phyloP scores from a whole-genome alignment of 2,888 invertebrate species.

The Patella ulyssiponensis region DNA sequence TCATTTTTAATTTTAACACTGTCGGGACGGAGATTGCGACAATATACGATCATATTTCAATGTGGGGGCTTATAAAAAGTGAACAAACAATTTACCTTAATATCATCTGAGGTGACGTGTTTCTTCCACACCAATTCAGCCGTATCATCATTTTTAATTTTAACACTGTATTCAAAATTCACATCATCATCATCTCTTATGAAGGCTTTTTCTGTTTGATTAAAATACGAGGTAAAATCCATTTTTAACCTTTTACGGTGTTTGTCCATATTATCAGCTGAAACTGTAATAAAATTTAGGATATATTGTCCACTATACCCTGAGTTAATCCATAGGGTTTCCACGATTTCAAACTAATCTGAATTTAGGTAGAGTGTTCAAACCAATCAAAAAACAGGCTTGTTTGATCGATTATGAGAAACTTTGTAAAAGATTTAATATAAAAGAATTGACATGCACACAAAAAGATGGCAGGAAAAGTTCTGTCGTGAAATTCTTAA shows the following conservation, averaged over 20 bases:
- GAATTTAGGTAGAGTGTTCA: no score
- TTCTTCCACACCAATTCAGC: slow-evolving; percentile 60
- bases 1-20: slow-evolving; percentile 45
- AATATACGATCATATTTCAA: no score
- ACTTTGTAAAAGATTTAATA: no score
- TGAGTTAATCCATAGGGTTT: no score
- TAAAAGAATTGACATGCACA: no score
- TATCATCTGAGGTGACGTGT: slow-evolving; percentile 53
- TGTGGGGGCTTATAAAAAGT: not conserved
- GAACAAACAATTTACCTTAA: slow-evolving; percentile 48
- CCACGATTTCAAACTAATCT: no score
- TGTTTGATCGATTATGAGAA: no score
- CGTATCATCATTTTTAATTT: slow-evolving; percentile 35
- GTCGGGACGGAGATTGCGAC: slow-evolving; percentile 16
- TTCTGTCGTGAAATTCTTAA: no score
- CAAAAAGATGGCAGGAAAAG: no score
- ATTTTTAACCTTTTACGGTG: slow-evolving; percentile 51
- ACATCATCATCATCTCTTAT: slow-evolving; percentile 43
- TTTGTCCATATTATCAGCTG: slow-evolving; percentile 55
- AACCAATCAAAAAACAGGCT: no score
- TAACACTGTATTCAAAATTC: slow-evolving; percentile 55
- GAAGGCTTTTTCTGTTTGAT: slow-evolving; percentile 59
- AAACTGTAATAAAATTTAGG: slow-evolving; percentile 41
- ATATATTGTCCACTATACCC: no score
- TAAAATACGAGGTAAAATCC: slow-evolving; percentile 53